Conservation (phyloP, 1,140 invertebrate genomes). For the Apis cerana region DNA sequence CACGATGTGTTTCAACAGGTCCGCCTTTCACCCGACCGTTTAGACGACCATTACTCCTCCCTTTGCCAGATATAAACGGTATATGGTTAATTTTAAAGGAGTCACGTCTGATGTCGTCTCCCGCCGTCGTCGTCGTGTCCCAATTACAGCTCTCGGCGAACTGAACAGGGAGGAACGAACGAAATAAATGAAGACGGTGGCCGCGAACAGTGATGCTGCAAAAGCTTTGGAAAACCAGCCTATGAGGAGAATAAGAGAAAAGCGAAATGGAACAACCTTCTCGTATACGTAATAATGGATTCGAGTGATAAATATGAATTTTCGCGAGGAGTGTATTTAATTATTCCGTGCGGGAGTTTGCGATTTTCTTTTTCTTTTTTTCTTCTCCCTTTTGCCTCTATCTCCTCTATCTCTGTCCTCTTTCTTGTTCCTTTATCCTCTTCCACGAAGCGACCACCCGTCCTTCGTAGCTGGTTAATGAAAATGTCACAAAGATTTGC, state of each 20-base stretch:
- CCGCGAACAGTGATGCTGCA: not conserved
- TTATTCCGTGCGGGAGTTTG: slow-evolving; percentile 59
- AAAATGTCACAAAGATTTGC: slow-evolving; percentile 71
- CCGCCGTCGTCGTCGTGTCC: not conserved
- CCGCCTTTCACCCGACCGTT: not conserved
- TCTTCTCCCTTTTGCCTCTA: not conserved
- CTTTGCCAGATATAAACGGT: slow-evolving; percentile 44
- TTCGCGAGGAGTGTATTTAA: slow-evolving; percentile 66
- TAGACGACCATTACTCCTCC: slow-evolving; percentile 11
- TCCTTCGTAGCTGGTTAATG: slow-evolving; percentile 61
- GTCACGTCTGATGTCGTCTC: slow-evolving; percentile 11
- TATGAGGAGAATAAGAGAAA: not conserved
- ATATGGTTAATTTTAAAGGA: slow-evolving; percentile 55
- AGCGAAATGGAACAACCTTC: not conserved
- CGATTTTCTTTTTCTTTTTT: slow-evolving; percentile 8
- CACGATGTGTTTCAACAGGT: slow-evolving; percentile 29
- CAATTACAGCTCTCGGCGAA: not conserved
- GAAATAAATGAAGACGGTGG: slow-evolving; percentile 2
- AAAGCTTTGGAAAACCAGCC: not conserved
- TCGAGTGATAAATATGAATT: slow-evolving; percentile 71
- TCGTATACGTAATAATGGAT: slow-evolving; percentile 56
- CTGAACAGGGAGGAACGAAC: not conserved
- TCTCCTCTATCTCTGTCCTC: slow-evolving; percentile 7
- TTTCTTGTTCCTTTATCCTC: not conserved
- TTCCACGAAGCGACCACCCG: not conserved